These are phyloP conservation scores for Avahi laniger DNA, from an alignment of 2,797 vertebrate species.

Conservation along the genomic window DNA sequence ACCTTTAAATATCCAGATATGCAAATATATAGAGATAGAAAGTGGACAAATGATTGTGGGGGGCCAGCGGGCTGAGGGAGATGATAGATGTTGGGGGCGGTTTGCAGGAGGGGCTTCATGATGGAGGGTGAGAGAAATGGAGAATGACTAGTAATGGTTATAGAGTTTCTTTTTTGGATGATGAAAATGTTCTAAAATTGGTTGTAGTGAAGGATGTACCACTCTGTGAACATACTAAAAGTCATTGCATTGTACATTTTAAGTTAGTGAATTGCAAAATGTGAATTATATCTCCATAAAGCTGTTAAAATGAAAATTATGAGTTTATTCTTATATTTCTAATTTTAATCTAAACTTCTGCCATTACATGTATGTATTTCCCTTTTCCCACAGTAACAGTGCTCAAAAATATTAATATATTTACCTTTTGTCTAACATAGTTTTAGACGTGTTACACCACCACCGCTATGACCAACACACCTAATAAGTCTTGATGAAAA, in stretches of 20 bases:
- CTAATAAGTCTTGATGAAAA: background rate
- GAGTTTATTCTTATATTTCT: background rate
- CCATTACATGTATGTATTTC: background rate
- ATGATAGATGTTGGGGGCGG: background rate
- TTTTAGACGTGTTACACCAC: background rate
- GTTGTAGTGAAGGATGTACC: background rate
- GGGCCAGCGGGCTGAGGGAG: background rate
- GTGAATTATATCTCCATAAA: background rate
- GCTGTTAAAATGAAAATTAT: background rate
- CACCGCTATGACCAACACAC: background rate
- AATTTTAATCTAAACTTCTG: background rate
- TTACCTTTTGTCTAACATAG: background rate
- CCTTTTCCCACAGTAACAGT: background rate
- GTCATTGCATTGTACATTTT: background rate
- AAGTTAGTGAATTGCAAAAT: background rate
- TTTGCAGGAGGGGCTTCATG: background rate
- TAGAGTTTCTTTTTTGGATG: background rate
- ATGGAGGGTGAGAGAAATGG: background rate
- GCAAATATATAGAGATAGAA: background rate
- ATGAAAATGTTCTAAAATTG: background rate
- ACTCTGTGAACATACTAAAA: background rate
- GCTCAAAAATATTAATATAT: background rate
- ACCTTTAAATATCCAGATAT: background rate
- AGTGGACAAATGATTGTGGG: background rate
- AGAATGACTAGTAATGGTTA: background rate